These are phyloP conservation scores for Anagyrus pseudococci DNA, from an alignment of 2,888 invertebrate species.

Conservation along the genomic window DNA sequence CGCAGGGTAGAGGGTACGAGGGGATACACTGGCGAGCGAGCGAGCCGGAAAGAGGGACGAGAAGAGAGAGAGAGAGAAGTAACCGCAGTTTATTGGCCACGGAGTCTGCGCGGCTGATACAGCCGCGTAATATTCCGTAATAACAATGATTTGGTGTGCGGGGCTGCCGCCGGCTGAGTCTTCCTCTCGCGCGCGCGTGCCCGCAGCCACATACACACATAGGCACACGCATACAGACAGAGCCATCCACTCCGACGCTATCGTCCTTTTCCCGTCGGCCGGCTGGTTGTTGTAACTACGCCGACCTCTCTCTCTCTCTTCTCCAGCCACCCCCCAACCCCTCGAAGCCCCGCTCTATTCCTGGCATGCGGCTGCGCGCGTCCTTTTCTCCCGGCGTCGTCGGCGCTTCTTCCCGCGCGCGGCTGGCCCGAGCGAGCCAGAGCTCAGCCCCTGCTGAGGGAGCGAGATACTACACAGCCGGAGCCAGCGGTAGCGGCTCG, in stretches of 20 bases:
- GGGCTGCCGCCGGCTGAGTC: conserved; percentile 49
- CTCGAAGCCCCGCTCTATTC: conserved; percentile 25
- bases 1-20: no score
- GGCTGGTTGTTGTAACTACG: conserved; percentile 18
- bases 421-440: conserved; percentile 38
- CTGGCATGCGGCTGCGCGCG: no score
- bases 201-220: not conserved
- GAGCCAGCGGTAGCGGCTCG: conserved; percentile 37
- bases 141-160: conserved; percentile 60
- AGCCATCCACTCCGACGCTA: no score
- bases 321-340: no score
- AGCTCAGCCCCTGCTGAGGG: conserved; percentile 33
- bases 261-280: conserved; percentile 30
- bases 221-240: no score
- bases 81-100: conserved; percentile 59
- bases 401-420: conserved; percentile 21
- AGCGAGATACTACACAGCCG: conserved; percentile 35
- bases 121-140: conserved; percentile 59
- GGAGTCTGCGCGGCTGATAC: conserved; percentile 57
- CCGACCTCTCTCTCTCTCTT: conserved; percentile 14
- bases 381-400: conserved; percentile 18
- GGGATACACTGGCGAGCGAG: no score
- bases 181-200: conserved; percentile 39
- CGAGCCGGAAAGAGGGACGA: conserved; percentile 2
- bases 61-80: conserved; percentile 39